Percentiles rank a stretch among this genome's conserved stretches.
Evolutionary conservation across 2,888 invertebrate species (phyloP).

Genomic region (Melolontha melolontha): DNA sequence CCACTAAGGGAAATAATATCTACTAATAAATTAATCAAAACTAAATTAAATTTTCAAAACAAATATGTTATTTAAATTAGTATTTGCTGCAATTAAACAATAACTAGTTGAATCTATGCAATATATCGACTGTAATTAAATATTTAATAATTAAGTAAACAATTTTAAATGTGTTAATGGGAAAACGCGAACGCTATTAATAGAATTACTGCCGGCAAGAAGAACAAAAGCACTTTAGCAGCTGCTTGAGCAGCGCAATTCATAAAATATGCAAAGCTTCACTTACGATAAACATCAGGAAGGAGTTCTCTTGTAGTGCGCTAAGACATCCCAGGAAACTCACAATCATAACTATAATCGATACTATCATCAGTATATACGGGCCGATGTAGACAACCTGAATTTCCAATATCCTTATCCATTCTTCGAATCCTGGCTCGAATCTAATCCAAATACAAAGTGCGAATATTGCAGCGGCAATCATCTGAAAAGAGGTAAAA

Average conservation of each 20-base stretch:
- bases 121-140: too few species aligned
- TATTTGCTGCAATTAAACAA: too few species aligned
- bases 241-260: conserved; percentile 1
- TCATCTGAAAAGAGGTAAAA: conserved; percentile 69
- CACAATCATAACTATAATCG: conserved; percentile 79
- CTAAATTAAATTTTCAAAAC: too few species aligned
- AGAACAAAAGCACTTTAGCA: conserved; percentile 19
- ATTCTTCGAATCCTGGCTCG: conserved; percentile 85
- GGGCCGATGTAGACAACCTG: conserved; percentile 85
- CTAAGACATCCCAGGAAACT: conserved; percentile 86
- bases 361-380: conserved; percentile 81
- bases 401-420: conserved; percentile 81
- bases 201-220: conserved; percentile 16
- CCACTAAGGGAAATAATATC: too few species aligned
- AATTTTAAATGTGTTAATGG: background rate
- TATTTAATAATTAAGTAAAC: background rate
- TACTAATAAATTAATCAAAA: too few species aligned
- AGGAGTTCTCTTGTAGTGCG: conserved; percentile 81
- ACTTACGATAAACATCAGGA: conserved; percentile 79
- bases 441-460: conserved; percentile 85
- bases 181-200: conserved; percentile 4
- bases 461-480: conserved; percentile 83
- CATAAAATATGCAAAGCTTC: conserved; percentile 29
- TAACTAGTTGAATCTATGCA: too few species aligned
- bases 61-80: too few species aligned